Percentiles rank a stretch among this genome's conserved stretches.
These are phyloP conservation scores for Ceuthmochares aereus DNA, from an alignment of 2,113 vertebrate species.

Conservation along the genomic window DNA sequence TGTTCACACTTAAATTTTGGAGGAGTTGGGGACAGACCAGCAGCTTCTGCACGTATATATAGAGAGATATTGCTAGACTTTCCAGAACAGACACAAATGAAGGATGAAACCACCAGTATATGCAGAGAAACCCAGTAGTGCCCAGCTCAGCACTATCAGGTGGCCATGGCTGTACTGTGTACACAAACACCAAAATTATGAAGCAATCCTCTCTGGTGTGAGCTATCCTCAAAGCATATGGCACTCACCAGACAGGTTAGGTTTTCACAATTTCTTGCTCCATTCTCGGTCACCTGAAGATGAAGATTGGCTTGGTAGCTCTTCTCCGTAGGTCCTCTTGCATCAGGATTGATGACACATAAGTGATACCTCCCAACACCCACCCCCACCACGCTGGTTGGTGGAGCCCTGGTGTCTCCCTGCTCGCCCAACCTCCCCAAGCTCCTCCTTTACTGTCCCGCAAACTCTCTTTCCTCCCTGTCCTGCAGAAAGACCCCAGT, in stretches of 20 bases:
- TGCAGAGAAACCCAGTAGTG: neutral
- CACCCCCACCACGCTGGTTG: neutral
- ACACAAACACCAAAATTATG: neutral
- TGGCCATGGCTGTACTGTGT: neutral
- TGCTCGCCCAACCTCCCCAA: neutral
- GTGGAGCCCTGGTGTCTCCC: neutral
- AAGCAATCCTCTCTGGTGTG: neutral
- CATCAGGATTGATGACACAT: fast-evolving
- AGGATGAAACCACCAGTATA: neutral
- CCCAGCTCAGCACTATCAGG: neutral
- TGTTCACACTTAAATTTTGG: neutral
- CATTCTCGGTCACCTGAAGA: neutral
- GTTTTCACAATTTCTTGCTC: neutral
- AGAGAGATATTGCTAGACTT: neutral
- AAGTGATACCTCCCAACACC: neutral
- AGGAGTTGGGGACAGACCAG: neutral
- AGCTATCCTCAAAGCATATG: neutral
- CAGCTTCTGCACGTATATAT: neutral
- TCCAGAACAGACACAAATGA: neutral
- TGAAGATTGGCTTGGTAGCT: neutral
- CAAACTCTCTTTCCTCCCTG: neutral
- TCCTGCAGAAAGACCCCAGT: slow-evolving; percentile 74
- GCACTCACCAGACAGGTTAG: neutral
- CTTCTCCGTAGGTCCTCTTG: neutral
- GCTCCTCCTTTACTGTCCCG: neutral